A percentile compares a stretch with the other conserved stretches of the same genome.
Evolutionary conservation across 2,888 invertebrate genomes (phyloP).

Genomic region (Abscondita cerata): DNA sequence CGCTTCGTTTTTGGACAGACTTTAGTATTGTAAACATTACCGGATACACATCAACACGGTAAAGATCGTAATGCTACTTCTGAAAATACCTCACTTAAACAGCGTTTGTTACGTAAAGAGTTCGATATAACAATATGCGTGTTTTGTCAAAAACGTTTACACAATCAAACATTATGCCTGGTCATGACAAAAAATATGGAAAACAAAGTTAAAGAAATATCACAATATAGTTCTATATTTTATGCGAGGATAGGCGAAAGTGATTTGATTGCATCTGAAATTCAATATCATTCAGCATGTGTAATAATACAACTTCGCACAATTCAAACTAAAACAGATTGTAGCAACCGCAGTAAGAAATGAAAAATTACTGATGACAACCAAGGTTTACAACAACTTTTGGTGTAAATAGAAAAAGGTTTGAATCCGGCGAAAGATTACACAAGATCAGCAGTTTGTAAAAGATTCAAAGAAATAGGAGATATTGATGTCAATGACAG

Average conservation of each 20-base stretch:
- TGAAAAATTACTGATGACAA: neutral
- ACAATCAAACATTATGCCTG: constrained; percentile 1
- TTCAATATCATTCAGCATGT: neutral
- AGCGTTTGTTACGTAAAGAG: no score
- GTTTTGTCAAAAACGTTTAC: no score
- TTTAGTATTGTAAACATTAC: no score
- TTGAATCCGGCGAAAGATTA: neutral
- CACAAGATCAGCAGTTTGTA: neutral
- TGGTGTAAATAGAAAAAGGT: neutral
- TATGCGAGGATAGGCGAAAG: neutral
- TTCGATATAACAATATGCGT: no score
- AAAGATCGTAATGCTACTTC: no score
- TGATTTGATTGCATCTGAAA: neutral
- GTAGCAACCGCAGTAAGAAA: neutral
- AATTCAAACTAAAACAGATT: neutral
- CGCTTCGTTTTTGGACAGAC: no score
- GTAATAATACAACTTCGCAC: neutral
- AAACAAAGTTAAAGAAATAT: neutral
- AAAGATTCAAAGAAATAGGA: neutral
- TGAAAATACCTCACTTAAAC: no score
- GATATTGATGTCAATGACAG: neutral
- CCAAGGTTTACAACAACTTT: neutral
- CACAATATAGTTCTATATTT: neutral
- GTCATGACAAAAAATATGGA: no score
- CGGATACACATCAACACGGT: no score